phyloP scores from a whole-genome alignment of 2,113 vertebrate species.

The Nestor notabilis region DNA sequence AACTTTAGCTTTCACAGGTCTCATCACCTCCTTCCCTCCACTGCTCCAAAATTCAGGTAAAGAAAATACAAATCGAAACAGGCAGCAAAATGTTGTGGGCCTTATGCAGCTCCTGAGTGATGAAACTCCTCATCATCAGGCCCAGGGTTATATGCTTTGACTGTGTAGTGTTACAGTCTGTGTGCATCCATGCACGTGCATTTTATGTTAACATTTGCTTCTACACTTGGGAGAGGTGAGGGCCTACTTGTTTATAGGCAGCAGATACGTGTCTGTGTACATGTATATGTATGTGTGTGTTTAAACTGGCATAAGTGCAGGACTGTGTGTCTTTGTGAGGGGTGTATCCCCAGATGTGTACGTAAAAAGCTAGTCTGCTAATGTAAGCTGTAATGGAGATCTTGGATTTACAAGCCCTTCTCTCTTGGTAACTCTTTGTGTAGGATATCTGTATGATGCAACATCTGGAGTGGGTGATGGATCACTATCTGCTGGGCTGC shows the following conservation, averaged over 20 bases:
- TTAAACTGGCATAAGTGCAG: background rate
- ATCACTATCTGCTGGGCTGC: background rate
- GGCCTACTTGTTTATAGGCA: background rate
- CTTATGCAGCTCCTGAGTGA: background rate
- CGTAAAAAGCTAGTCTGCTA: background rate
- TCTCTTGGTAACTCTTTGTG: background rate
- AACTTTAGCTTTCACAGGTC: background rate
- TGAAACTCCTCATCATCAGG: background rate
- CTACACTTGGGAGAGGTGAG: background rate
- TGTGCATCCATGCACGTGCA: accelerated
- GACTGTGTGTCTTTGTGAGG: background rate
- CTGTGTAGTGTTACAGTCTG: background rate
- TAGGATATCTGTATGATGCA: background rate
- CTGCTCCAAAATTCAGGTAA: background rate
- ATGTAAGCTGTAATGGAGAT: background rate
- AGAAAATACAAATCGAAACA: background rate
- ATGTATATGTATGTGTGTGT: background rate
- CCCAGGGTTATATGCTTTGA: background rate
- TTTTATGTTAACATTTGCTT: background rate
- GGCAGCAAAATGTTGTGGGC: background rate
- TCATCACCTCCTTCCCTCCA: background rate
- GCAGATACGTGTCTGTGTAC: background rate
- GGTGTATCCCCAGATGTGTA: background rate
- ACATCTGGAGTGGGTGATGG: background rate
- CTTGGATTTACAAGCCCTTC: background rate